Evolutionary conservation across 2,797 vertebrate species (phyloP).

Genomic region (Glossophaga mutica): DNA sequence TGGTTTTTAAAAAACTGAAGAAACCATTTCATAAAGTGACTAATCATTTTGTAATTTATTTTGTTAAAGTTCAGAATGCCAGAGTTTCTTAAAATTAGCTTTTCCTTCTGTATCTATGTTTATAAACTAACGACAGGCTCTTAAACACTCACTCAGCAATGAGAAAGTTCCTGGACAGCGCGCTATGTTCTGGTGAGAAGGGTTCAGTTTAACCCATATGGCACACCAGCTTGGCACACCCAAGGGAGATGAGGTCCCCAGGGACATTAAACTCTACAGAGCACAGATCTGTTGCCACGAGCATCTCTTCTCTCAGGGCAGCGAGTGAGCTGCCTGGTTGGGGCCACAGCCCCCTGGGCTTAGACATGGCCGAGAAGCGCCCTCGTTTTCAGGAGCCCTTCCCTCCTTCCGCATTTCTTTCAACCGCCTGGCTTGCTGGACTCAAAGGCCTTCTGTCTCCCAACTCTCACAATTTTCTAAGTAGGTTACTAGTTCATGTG

Average conservation of each 20-base stretch:
- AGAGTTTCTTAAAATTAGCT: conserved; percentile 13
- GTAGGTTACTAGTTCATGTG: conserved; percentile 41
- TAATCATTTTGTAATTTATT: not conserved
- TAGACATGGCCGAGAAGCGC: rapidly evolving
- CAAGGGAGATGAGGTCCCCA: not conserved
- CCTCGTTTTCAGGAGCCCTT: not conserved
- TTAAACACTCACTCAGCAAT: conserved; percentile 48
- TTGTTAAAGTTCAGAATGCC: conserved; percentile 3
- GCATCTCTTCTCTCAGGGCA: not conserved
- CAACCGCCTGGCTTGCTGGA: not conserved
- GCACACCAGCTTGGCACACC: not conserved
- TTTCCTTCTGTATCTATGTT: conserved; percentile 26
- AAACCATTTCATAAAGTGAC: not conserved
- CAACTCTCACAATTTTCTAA: conserved; percentile 10
- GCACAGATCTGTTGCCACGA: not conserved
- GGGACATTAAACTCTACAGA: not conserved
- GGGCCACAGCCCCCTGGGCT: not conserved
- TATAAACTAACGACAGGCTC: conserved; percentile 51
- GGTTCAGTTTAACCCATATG: not conserved
- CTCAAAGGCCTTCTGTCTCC: not conserved
- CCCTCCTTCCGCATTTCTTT: not conserved
- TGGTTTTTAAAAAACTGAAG: not conserved
- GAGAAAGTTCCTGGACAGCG: not conserved
- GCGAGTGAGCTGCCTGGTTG: no score
- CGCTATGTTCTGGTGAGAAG: not conserved